A percentile compares a stretch with the other conserved stretches of the same genome.
phyloP scores from a whole-genome alignment of 2,113 vertebrate species.

The Labeo rohita region DNA sequence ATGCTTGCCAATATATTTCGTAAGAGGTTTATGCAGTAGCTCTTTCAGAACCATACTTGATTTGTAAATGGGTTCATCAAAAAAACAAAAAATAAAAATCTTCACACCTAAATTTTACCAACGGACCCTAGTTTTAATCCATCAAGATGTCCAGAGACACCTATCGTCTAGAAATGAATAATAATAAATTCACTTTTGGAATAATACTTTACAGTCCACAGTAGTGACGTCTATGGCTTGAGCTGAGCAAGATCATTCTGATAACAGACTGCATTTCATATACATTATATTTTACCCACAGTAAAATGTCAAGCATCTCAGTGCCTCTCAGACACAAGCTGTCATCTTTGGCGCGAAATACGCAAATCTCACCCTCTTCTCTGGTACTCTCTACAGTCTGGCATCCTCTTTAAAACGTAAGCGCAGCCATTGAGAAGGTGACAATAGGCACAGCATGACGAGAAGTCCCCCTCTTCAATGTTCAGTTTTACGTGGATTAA shows the following conservation, averaged over 20 bases:
- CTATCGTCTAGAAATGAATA: neutral
- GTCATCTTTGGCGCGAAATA: constrained; percentile 12
- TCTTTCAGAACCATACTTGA: constrained; percentile 10
- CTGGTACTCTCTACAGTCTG: constrained; percentile 52
- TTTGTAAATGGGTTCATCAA: neutral
- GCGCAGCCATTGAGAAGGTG: constrained; percentile 42
- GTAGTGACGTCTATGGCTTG: neutral
- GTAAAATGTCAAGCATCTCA: constrained; percentile 46
- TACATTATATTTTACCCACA: constrained; percentile 13
- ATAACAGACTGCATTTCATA: neutral
- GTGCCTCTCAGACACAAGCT: constrained; percentile 14
- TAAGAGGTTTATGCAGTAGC: constrained; percentile 12
- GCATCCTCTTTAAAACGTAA: constrained; percentile 40
- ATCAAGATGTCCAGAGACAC: constrained; percentile 17
- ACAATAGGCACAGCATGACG: constrained; percentile 51
- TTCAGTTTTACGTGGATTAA: constrained; percentile 61
- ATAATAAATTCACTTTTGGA: neutral
- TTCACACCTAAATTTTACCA: neutral
- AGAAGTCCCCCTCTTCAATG: constrained; percentile 58
- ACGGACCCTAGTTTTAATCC: neutral
- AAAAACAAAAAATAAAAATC: neutral
- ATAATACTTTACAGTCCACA: neutral
- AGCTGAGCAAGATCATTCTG: neutral
- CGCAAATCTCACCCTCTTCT: constrained; percentile 45
- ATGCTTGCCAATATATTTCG: constrained; percentile 5